Base-by-base conservation (phyloP, 2,888 invertebrate species). In the Hyppa rectilinea region DNA sequence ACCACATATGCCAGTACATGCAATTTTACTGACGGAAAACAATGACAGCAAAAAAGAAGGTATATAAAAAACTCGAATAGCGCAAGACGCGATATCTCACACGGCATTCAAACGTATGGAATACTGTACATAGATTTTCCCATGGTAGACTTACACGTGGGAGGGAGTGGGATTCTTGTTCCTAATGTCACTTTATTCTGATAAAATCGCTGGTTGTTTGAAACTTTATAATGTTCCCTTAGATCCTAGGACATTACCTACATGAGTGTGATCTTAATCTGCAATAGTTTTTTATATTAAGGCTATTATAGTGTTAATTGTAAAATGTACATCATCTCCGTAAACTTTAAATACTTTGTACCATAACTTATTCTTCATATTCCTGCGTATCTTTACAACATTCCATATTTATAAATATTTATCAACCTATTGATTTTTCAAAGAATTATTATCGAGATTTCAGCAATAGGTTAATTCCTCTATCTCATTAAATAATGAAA, bases 51-150 rank as follows among this genome's bases (percentile, higher is more conserved):
- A 82, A 84, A 81, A 81, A 36, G 14, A 56, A 38, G 34, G 29
- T n/a, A 36, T 36, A 38, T 47, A 52, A 82, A 81, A 82, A 74
- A 59, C 23, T 36, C 58, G 59, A 52, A 50, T 62, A 63, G 49
- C 63, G 70, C 68, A 74, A 76, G 71, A 53, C 31, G 38, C n/a
- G 34, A 29, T 84, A 71, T 83, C 83, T 85, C 80, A 83, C 82
- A 70, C 55, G 43, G 58, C 49, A 31, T 82, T 82, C 80, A 58
- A 56, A 60, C 40, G 66, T 73, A 55, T 59, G 61, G 76, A 69
- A 76, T 80, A 65, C 50, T 71, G 69, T 9, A n/a, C n/a, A n/a
- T n/a, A 61, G 45, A 80, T 82, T 85, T 83, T 83, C 82, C 73
- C 85, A 83, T 76, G 56, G 68, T 58, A 69, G 59, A 60, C 59